These are phyloP conservation scores for Bostrychus sinensis DNA, from an alignment of 2,113 vertebrate species.

Conservation along the genomic window DNA sequence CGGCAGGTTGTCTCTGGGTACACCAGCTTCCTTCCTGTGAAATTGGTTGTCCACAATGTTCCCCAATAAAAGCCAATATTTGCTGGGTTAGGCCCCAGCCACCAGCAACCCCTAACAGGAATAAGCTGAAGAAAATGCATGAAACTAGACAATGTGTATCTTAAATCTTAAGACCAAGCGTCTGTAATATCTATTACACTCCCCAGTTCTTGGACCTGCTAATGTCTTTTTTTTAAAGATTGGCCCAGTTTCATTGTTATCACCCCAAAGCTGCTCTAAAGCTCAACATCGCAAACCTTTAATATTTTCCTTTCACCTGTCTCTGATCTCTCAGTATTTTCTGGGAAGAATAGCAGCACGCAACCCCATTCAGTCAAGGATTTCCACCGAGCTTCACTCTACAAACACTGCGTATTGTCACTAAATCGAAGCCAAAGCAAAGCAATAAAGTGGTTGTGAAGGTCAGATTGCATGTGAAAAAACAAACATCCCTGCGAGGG, in stretches of 20 bases:
- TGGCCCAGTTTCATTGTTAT: slow-evolving; percentile 42
- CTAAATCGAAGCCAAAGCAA: slow-evolving; percentile 23
- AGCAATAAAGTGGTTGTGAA: slow-evolving; percentile 41
- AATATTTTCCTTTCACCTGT: slow-evolving; percentile 39
- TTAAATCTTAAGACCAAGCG: neutral
- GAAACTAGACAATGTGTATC: no score
- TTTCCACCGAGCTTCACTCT: slow-evolving; percentile 19
- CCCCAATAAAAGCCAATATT: no score
- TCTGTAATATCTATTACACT: neutral
- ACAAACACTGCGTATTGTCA: slow-evolving; percentile 14
- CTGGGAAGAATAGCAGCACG: slow-evolving; percentile 15
- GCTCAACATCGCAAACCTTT: slow-evolving; percentile 25
- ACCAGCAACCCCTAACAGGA: no score
- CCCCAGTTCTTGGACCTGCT: slow-evolving; percentile 5
- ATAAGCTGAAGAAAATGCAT: no score
- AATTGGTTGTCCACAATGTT: no score
- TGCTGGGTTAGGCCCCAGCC: no score
- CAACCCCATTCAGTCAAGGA: slow-evolving; percentile 30
- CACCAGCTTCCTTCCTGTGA: no score
- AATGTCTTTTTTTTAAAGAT: slow-evolving; percentile 54
- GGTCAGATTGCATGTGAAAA: slow-evolving; percentile 53
- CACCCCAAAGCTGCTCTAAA: slow-evolving; percentile 39
- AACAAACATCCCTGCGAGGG: slow-evolving; percentile 23
- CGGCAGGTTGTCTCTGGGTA: no score
- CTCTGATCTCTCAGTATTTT: slow-evolving; percentile 45